Evolutionary conservation across 2,797 vertebrate genomes (phyloP), one percentile per base, ranked within the genome.

Genomic region (Protonibea diacanthus): DNA sequence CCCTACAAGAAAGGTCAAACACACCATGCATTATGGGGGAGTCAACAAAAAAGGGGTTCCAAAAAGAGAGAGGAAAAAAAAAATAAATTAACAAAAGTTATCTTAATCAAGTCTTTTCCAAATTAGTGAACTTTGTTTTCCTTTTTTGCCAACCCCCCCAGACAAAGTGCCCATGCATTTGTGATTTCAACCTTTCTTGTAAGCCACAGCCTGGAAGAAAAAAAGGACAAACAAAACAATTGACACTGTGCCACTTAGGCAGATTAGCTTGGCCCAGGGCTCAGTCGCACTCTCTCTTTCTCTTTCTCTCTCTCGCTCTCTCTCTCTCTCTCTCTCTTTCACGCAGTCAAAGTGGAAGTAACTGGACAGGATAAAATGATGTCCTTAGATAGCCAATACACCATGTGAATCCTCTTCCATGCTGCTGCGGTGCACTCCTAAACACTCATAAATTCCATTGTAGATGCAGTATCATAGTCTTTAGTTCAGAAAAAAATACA

Each of bases 1-100:
- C 97, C 98, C 98, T 99, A 99, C 98, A 99, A 98, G 98, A 98
- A 99, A 99, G 98, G 98, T 97, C 97, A 99, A 98, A 99, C 97
- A 99, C 97, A 99, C 90, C 91, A 98, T 99, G 98, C 98, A 99
- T 99, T 99, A 99, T 97, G 97, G 97, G 98, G 97, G 97, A 96
- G 97, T 96, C 96, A 97, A 97, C 94, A 95, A 95, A 96, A 94
- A 94, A 94, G 91, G 97, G 96, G 96, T 95, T 92, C 88, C 96
- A 96, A 97, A 96, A 92, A 90, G 63, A 90, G 68, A 86, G 79
- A 89, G 81, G 44, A 80, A 86, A 82, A 96, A 82, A 96, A 96
- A 95, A 96, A 90, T 33, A 88, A 88, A 77, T 80, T 57, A 92
- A 88, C 62, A 89, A 88, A 89, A 84, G 82, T 91, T 91, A 88